Evolutionary conservation across 2,888 invertebrate genomes (phyloP).

Genomic region (Aproaerema taeniolella): DNA sequence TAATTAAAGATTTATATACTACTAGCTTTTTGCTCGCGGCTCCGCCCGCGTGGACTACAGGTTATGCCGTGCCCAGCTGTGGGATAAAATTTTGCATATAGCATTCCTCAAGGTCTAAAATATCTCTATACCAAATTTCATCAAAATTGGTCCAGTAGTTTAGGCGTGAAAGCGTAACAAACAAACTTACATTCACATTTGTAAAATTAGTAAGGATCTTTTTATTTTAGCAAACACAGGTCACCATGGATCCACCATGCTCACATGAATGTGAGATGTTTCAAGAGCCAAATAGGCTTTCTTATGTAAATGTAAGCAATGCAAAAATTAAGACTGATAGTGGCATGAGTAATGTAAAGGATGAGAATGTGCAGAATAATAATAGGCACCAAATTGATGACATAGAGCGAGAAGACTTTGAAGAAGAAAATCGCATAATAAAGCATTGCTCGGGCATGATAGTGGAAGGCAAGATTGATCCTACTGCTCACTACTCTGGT

Average conservation of each 20-base stretch:
- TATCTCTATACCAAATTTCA: too few species aligned
- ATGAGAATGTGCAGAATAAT: conserved; percentile 32
- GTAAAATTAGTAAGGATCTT: too few species aligned
- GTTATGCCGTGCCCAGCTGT: too few species aligned
- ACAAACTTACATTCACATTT: too few species aligned
- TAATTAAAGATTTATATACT: too few species aligned
- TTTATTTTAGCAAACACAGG: too few species aligned
- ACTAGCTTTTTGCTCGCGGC: too few species aligned
- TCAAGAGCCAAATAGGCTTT: conserved; percentile 40
- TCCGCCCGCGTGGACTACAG: too few species aligned
- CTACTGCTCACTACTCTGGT: conserved; percentile 44
- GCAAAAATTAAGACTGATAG: conserved; percentile 60
- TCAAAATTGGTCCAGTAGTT: too few species aligned
- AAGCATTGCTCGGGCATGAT: conserved; percentile 61
- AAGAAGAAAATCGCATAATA: conserved; percentile 64
- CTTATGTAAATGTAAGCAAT: conserved; percentile 38
- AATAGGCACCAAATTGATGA: conserved; percentile 55
- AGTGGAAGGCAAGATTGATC: conserved; percentile 50
- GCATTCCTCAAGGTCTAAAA: too few species aligned
- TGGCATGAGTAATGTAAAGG: conserved; percentile 33
- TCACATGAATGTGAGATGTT: conserved; percentile 52
- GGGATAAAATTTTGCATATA: too few species aligned
- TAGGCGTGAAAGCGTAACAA: too few species aligned
- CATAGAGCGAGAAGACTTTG: conserved; percentile 64
- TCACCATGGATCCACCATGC: conserved; percentile 68